A percentile compares a stretch with the other conserved stretches of the same genome.
phyloP scores from a whole-genome alignment of 2,113 vertebrate species.

The Eulemur macaco region DNA sequence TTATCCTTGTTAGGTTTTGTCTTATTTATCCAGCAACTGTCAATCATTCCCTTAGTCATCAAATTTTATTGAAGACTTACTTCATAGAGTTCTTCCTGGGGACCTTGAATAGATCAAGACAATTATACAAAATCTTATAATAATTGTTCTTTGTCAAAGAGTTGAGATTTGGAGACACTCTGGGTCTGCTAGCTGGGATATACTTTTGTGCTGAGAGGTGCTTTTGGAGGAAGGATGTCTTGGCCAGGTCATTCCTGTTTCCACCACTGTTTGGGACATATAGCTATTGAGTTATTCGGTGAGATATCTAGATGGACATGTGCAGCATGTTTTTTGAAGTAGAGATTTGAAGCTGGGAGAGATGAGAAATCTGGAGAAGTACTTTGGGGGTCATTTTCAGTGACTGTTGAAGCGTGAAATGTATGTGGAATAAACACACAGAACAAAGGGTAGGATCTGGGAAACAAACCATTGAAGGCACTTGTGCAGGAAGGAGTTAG shows the following conservation, averaged over 20 bases:
- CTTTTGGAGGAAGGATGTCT: background rate
- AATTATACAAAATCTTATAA: background rate
- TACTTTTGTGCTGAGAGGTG: background rate
- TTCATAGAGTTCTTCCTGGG: background rate
- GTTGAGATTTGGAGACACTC: background rate
- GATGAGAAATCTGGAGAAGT: background rate
- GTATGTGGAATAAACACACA: background rate
- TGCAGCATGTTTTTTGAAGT: background rate
- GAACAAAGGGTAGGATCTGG: background rate
- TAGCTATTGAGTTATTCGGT: background rate
- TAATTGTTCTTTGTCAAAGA: background rate
- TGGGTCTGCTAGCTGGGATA: background rate
- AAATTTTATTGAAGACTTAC: background rate
- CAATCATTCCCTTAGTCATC: background rate
- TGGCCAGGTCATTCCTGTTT: background rate
- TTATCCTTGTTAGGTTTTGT: background rate
- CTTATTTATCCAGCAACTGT: background rate
- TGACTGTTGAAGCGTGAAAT: background rate
- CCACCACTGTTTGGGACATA: background rate
- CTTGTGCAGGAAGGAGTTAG: background rate
- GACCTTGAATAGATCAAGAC: background rate
- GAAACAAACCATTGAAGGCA: background rate
- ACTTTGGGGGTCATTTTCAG: background rate
- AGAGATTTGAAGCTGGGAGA: background rate
- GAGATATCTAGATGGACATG: background rate